Conservation (phyloP, 2,888 invertebrate genomes). For the Drosophila cracens region DNA sequence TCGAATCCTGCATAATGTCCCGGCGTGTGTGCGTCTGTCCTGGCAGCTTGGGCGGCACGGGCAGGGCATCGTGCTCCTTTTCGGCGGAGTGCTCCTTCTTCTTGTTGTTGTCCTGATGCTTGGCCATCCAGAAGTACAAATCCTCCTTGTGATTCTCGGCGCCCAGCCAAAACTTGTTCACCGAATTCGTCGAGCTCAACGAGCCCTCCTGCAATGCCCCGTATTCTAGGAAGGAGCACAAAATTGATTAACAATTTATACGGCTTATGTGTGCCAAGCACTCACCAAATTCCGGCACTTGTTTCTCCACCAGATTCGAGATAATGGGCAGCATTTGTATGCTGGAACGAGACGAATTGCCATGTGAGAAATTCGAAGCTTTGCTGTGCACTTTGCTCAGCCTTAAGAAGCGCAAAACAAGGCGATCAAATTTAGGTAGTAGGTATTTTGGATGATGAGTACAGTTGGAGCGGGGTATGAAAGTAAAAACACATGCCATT, state of each 20-base stretch:
- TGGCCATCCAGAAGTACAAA: constrained; percentile 98
- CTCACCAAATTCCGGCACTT: constrained; percentile 84
- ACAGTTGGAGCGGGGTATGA: constrained; percentile 17
- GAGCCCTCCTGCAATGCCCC: constrained; percentile 92
- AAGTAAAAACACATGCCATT: constrained; percentile 59
- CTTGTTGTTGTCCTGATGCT: constrained; percentile 88
- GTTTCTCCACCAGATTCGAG: constrained; percentile 84
- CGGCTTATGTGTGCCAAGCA: not conserved
- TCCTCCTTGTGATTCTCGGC: constrained; percentile 90
- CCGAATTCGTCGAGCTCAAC: constrained; percentile 86
- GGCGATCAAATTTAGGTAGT: constrained; percentile 14
- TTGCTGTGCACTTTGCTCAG: constrained; percentile 78
- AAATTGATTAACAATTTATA: not conserved
- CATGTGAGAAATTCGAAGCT: constrained; percentile 83
- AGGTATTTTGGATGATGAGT: constrained; percentile 23
- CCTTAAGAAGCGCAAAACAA: constrained; percentile 43
- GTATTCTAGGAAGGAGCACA: constrained; percentile 86
- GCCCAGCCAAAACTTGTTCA: constrained; percentile 83
- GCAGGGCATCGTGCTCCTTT: constrained; percentile 86
- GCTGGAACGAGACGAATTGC: constrained; percentile 85
- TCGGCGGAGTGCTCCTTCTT: constrained; percentile 81
- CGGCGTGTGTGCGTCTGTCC: constrained; percentile 86
- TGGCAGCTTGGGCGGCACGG: constrained; percentile 85
- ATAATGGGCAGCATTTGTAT: constrained; percentile 85
- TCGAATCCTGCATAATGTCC: constrained; percentile 92